These are phyloP conservation scores for Zeuzera pyrina DNA, from an alignment of 2,888 invertebrate species.

Conservation along the genomic window DNA sequence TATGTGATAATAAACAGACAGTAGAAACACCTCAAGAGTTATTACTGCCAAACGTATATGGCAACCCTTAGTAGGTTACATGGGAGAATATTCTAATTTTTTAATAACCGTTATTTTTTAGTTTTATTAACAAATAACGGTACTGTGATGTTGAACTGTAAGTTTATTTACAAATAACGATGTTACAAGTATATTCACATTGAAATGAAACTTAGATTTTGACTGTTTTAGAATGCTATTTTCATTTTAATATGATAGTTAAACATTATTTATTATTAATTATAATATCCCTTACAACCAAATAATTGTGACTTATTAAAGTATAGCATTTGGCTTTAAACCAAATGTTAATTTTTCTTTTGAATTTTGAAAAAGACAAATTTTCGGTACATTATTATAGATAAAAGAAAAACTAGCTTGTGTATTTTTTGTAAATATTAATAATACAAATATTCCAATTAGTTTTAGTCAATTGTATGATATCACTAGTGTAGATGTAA, in stretches of 20 bases:
- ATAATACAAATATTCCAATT: constrained; percentile 54
- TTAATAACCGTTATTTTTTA: too few relatives aligned
- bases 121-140: constrained; percentile 11
- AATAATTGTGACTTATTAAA: constrained; percentile 28
- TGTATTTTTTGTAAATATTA: constrained; percentile 60
- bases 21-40: too few relatives aligned
- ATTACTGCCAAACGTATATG: too few relatives aligned
- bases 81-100: too few relatives aligned
- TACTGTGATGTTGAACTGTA: constrained; percentile 15
- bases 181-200: too few relatives aligned
- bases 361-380: constrained; percentile 15
- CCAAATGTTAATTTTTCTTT: constrained; percentile 4
- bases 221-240: background rate
- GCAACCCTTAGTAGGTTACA: too few relatives aligned
- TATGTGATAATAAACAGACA: too few relatives aligned
- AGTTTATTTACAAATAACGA: too few relatives aligned
- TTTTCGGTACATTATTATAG: constrained; percentile 10
- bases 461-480: constrained; percentile 63
- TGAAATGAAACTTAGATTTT: too few relatives aligned
- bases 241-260: background rate
- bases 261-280: background rate
- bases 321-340: constrained; percentile 1
- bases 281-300: constrained; percentile 24
- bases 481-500: constrained; percentile 53
- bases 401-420: constrained; percentile 29